Evolutionary conservation across 2,113 vertebrate species (phyloP).

Genomic region (Chloropsis hardwickii): DNA sequence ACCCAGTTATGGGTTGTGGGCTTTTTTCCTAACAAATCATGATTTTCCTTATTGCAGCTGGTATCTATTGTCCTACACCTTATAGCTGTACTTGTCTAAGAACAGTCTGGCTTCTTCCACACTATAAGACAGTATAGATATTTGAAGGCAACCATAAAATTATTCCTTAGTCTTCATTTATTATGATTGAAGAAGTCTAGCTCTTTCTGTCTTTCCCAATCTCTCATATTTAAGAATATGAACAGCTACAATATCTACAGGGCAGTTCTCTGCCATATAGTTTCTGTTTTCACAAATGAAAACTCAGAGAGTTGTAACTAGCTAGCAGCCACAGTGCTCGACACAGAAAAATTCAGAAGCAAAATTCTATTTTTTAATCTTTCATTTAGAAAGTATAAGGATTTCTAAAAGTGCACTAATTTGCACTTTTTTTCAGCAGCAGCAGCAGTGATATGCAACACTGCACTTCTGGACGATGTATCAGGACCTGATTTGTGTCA

Average conservation of each 20-base stretch:
- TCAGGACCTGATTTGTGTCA: neutral
- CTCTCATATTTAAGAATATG: neutral
- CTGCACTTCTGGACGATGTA: neutral
- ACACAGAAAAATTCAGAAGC: neutral
- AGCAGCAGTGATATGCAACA: neutral
- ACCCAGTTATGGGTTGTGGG: rapidly evolving
- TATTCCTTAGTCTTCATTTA: neutral
- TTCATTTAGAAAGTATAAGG: neutral
- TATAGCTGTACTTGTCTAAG: neutral
- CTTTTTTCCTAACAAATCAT: neutral
- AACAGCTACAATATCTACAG: neutral
- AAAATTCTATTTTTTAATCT: neutral
- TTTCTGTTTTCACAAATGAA: neutral
- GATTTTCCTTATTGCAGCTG: neutral
- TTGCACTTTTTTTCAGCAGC: neutral
- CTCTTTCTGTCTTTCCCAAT: neutral
- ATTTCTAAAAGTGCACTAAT: neutral
- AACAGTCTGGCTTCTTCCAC: neutral
- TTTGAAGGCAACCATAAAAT: neutral
- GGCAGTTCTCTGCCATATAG: neutral
- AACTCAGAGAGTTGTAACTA: neutral
- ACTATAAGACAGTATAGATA: neutral
- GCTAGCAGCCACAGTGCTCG: neutral
- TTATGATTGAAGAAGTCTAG: neutral
- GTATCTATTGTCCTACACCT: neutral